These are phyloP conservation scores for Ischnura elegans DNA, from an alignment of 2,888 invertebrate species.

Conservation along the genomic window DNA sequence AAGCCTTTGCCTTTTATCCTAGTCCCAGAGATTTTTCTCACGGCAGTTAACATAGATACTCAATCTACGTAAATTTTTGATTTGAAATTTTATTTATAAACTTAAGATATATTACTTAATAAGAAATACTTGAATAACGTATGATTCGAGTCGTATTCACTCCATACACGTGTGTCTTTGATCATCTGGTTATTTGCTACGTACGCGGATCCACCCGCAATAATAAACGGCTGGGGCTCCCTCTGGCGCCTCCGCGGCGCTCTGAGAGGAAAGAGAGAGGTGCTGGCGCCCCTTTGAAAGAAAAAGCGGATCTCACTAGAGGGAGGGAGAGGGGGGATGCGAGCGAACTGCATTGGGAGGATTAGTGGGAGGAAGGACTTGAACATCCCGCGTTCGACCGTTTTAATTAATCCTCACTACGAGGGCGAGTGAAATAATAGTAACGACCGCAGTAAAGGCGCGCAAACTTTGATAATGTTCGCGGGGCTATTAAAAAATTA, in stretches of 20 bases:
- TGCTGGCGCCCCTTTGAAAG: neutral
- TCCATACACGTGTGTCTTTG: no score
- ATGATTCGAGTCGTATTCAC: no score
- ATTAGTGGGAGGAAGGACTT: neutral
- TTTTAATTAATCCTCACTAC: constrained; percentile 37
- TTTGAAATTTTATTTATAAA: no score
- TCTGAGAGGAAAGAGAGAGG: neutral
- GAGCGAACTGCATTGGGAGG: neutral
- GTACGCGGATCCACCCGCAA: neutral
- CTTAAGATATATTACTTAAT: no score
- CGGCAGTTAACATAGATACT: no score
- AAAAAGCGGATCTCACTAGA: neutral
- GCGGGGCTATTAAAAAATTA: constrained; percentile 45
- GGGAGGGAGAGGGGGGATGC: neutral
- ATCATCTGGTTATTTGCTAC: no score
- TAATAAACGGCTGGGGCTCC: neutral
- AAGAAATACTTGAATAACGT: no score
- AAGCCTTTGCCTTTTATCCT: no score
- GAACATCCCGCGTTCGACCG: neutral
- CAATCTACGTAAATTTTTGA: no score
- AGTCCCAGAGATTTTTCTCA: no score
- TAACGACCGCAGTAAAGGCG: constrained; percentile 22
- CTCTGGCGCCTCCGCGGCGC: neutral
- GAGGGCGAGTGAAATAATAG: neutral
- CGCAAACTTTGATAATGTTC: constrained; percentile 43